Conservation (phyloP, 2,888 invertebrate genomes). For the Danaus chrysippus region DNA sequence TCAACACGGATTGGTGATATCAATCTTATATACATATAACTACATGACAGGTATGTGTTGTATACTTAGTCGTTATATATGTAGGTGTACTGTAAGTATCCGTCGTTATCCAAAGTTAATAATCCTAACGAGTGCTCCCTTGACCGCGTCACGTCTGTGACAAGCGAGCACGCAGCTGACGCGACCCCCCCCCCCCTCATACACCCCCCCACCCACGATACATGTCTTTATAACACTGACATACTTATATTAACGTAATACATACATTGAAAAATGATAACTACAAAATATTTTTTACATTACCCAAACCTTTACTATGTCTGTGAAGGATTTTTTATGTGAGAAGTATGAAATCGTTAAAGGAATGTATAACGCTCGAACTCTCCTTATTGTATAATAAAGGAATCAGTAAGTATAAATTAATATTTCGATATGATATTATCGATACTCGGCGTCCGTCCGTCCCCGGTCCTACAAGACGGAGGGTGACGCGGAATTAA, state of each 20-base stretch:
- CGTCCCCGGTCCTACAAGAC: constrained; percentile 55
- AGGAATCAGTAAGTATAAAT: constrained; percentile 3
- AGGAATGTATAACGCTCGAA: not conserved
- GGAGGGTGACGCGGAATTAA: constrained; percentile 67
- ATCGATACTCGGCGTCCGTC: constrained; percentile 14
- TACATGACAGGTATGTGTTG: not conserved
- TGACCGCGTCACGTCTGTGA: constrained; percentile 44
- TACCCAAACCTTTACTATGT: not conserved
- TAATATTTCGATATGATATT: constrained; percentile 28
- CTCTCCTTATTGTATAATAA: not conserved
- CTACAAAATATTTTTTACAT: too few relatives aligned
- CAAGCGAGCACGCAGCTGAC: constrained; percentile 68
- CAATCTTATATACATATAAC: too few relatives aligned
- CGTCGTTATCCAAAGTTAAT: not conserved
- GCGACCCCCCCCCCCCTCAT: constrained; percentile 41
- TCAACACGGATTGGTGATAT: too few relatives aligned
- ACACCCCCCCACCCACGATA: too few relatives aligned
- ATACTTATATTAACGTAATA: too few relatives aligned
- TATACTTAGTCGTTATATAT: not conserved
- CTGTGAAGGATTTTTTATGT: not conserved
- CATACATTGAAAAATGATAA: too few relatives aligned
- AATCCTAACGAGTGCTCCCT: constrained; percentile 18
- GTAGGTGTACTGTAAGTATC: not conserved
- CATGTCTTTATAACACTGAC: too few relatives aligned
- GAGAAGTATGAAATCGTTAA: not conserved